Percentiles rank a stretch among this genome's conserved stretches.
These are phyloP conservation scores for Agrotis ipsilon DNA, from an alignment of 2,888 invertebrate species.

Conservation along the genomic window DNA sequence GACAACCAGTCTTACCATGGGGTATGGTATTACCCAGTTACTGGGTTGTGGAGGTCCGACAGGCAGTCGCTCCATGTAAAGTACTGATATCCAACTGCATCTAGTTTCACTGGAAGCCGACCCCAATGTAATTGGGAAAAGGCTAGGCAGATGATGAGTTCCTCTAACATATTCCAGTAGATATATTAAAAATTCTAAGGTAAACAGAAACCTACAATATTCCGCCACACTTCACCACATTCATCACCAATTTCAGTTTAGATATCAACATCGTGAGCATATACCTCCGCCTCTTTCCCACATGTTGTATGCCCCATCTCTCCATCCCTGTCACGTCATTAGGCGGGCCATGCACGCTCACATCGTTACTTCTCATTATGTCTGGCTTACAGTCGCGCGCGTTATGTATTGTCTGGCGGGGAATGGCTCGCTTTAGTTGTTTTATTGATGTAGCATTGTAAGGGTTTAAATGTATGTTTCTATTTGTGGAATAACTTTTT, in stretches of 20 bases:
- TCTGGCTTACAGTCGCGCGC: constrained; percentile 76
- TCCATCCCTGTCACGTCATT: constrained; percentile 75
- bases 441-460: constrained; percentile 80
- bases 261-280: constrained; percentile 68
- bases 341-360: constrained; percentile 84
- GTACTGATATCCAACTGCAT: too few species aligned
- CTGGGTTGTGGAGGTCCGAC: too few species aligned
- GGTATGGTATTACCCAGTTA: too few species aligned
- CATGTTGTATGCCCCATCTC: constrained; percentile 12
- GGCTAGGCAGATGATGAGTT: too few species aligned
- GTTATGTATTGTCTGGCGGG: constrained; percentile 82
- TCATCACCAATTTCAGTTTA: constrained; percentile 75
- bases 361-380: constrained; percentile 88
- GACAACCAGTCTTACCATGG: too few species aligned
- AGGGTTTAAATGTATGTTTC: constrained; percentile 48
- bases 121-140: too few species aligned
- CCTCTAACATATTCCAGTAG: not conserved
- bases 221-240: constrained; percentile 66
- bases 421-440: constrained; percentile 85
- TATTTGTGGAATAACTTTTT: constrained; percentile 30
- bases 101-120: too few species aligned
- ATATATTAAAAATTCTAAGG: constrained; percentile 33
- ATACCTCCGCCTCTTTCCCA: constrained; percentile 66
- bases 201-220: constrained; percentile 65
- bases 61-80: too few species aligned